Evolutionary conservation across 2,888 invertebrate genomes (phyloP).

Genomic region (Fragum fragum): DNA sequence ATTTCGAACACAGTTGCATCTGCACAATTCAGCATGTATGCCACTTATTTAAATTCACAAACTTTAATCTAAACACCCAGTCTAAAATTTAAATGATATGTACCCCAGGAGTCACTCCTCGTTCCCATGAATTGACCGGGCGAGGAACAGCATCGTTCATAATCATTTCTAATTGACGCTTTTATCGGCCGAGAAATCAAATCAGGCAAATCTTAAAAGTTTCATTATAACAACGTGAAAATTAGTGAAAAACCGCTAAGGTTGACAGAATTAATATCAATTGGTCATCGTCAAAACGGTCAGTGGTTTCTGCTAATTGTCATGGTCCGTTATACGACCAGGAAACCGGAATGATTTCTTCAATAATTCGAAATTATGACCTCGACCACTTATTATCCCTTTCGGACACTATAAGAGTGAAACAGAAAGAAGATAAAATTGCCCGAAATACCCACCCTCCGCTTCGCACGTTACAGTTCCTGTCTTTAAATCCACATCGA

Average conservation of each 20-base stretch:
- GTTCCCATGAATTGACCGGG: conserved; percentile 4
- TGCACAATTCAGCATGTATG: too few species aligned
- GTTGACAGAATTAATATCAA: conserved; percentile 45
- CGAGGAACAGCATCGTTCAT: neutral
- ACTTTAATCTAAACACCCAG: too few species aligned
- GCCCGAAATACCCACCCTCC: too few species aligned
- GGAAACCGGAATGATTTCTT: conserved; percentile 19
- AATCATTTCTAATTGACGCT: conserved; percentile 52
- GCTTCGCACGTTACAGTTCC: too few species aligned
- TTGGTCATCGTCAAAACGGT: conserved; percentile 39
- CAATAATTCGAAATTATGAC: conserved; percentile 21
- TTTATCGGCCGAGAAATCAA: conserved; percentile 58
- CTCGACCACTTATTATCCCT: conserved; percentile 7
- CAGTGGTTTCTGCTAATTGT: conserved; percentile 41
- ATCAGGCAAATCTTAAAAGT: conserved; percentile 46
- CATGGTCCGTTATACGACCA: conserved; percentile 48
- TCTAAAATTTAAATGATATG: neutral
- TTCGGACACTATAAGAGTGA: neutral
- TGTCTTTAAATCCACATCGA: too few species aligned
- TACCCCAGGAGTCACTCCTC: neutral
- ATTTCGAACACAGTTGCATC: too few species aligned
- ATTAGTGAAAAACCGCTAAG: conserved; percentile 48
- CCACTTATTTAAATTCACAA: too few species aligned
- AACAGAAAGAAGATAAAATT: too few species aligned
- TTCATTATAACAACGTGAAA: conserved; percentile 54